Evolutionary conservation across 1,140 invertebrate species (phyloP), one percentile per base, ranked within the genome.

Genomic region (Neoseiulus cucumeris): DNA sequence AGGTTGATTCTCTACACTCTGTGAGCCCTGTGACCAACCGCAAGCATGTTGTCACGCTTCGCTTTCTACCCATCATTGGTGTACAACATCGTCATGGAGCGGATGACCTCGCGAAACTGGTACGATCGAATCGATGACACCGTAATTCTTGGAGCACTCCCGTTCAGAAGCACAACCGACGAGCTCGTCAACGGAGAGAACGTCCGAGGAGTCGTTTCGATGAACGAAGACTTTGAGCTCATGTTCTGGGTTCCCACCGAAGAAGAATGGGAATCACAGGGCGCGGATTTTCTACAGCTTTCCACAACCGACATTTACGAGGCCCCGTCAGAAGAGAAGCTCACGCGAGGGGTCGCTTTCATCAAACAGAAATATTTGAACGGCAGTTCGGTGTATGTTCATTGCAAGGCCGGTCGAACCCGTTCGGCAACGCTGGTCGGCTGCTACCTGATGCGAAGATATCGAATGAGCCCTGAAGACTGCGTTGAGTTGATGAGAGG

Each of bases 211-310:
- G 89, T 98, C 7, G 84, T 98, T 18, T 96, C 93, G 4, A 91
- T 97, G 86, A 98, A 96, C 75, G 92, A 98, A 79, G 84, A 94
- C 73, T 97, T 92, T 76, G 94, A 98, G 76, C 75, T 94, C 4
- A 82, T 82, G 70, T 77, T 84, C 67, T 85, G 92, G 72, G 86
- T 68, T n/a, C 66, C 68, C 17, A 68, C 65, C 17, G 29, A 39
- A 25, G 65, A 68, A 83, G 87, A 88, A 76, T 98, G 93, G 92
- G 79, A 82, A 66, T 79, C 81, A 41, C 74, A 84, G 64, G 85
- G 86, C 64, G 83, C 98, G 1, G 80, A 88, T 70, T 95, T 94
- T 76, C 78, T 97, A 14, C 89, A 94, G 76, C 75, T 97, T 55
- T 85, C 87, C 42, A 97, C 93, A 12, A 87, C 85, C 44, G 94